phyloP scores from a whole-genome alignment of 2,888 invertebrate species.

The Megamerina dolium region DNA sequence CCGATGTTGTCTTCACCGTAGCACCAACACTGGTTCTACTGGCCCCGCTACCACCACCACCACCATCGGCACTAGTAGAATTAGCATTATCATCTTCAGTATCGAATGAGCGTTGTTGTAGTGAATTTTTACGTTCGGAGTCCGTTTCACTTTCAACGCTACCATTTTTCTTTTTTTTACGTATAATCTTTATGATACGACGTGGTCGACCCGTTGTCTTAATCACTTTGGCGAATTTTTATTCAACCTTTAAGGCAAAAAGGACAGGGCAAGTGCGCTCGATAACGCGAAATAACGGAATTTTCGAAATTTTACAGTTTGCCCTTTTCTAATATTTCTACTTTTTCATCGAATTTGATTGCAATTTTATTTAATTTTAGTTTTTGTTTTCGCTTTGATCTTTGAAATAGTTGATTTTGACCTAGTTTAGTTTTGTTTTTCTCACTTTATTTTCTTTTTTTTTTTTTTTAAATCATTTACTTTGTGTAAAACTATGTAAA shows the following conservation, averaged over 20 bases:
- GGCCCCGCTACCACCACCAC: too few relatives aligned
- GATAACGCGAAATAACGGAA: too few relatives aligned
- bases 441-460: too few relatives aligned
- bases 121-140: constrained; percentile 26
- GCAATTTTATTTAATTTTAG: too few relatives aligned
- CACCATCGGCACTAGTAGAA: neutral
- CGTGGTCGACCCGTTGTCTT: constrained; percentile 34
- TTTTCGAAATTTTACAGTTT: too few relatives aligned
- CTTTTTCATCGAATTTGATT: too few relatives aligned
- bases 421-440: too few relatives aligned
- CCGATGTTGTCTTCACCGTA: neutral
- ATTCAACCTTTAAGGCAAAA: constrained; percentile 3
- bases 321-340: too few relatives aligned
- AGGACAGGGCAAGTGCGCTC: neutral
- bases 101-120: constrained; percentile 10
- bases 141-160: constrained; percentile 24
- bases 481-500: too few relatives aligned
- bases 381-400: too few relatives aligned
- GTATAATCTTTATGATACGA: constrained; percentile 34
- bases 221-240: constrained; percentile 26
- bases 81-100: constrained; percentile 10
- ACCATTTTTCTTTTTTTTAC: constrained; percentile 32
- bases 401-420: too few relatives aligned
- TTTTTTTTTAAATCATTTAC: too few relatives aligned
- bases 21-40: neutral